phyloP scores from a whole-genome alignment of 2,113 vertebrate species.

The Hiodon tergisus region DNA sequence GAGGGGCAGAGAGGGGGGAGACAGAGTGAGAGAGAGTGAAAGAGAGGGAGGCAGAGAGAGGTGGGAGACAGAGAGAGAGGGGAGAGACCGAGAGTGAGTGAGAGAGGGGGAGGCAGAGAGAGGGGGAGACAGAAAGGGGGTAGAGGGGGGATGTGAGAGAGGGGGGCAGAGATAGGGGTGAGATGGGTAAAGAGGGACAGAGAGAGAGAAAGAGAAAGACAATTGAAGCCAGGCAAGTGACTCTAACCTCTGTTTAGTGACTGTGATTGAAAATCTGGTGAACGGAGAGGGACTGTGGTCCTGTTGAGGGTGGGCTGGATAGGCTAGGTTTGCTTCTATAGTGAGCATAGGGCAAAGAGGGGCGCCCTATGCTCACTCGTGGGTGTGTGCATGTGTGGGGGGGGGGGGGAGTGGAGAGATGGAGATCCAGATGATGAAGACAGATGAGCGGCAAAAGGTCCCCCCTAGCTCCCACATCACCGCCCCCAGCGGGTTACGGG shows the following conservation, averaged over 20 bases:
- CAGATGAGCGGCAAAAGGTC: conserved; percentile 40
- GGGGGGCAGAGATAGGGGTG: background rate
- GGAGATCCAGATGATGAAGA: conserved; percentile 11
- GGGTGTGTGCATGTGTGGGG: background rate
- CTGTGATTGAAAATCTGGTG: background rate
- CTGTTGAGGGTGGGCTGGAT: no score
- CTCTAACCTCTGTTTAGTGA: background rate
- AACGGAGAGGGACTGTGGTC: background rate
- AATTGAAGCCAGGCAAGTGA: background rate
- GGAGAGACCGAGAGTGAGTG: no score
- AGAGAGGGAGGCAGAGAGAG: no score
- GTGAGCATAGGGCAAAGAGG: no score
- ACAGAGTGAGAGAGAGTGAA: no score
- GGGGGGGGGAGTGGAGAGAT: conserved; percentile 1
- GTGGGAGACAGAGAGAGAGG: no score
- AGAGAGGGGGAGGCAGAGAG: no score
- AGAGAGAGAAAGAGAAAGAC: background rate
- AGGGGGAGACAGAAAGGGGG: background rate
- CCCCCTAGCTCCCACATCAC: conserved; percentile 20
- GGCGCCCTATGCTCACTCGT: no score
- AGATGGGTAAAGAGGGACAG: background rate
- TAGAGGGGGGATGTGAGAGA: background rate
- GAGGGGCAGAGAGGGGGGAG: no score
- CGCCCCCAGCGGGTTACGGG: conserved; percentile 56
- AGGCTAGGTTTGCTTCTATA: no score